Evolutionary conservation across 2,113 vertebrate genomes (phyloP), one percentile per base, ranked within the genome.

Genomic region (Misgurnus anguillicaudatus): DNA sequence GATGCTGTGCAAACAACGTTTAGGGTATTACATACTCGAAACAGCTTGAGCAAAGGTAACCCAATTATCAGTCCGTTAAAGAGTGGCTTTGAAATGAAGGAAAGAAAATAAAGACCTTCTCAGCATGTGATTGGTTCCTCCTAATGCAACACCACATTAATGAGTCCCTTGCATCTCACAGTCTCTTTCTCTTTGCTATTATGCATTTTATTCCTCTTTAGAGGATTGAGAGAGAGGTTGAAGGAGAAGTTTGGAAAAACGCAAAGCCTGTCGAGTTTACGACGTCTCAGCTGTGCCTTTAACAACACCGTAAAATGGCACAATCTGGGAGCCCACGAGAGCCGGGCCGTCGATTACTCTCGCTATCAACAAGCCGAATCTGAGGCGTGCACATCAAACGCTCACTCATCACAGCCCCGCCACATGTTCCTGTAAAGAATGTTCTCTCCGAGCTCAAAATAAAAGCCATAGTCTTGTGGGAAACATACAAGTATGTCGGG

Each of bases 301-400:
- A 74, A 85, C 9, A 36, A 62, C 57, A 77, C 58, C 4, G 17
- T 78, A 66, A 85, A 81, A 80, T 9, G 8, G 36, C 42, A 78
- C 63, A 69, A 78, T 80, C 65, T 64, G 24, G 0, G 79, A 71
- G 62, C 31, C 83, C 79, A 77, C 78, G 45, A 9, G 36, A 64
- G 19, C 64, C 45, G 31, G 24, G 48, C 14, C n/a, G 70, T 80
- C 84, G 85, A 87, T 85, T 82, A 74, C 78, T 67, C 17, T 21
- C 24, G 42, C 76, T 85, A 89, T 87, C 86, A 79, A 21, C 19
- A 0, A 72, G 19, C 21, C 31, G 78, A 63, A 85, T 85, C 85
- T 82, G 66, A 75, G 80, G 68, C 19, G 71, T 80, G 67, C 41
- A 69, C 72, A 79, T 79, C 77, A 80, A 76, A 83, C 45, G 53